Evolutionary conservation across 1,140 invertebrate genomes (phyloP).

Genomic region (Zelostemma sp.): DNA sequence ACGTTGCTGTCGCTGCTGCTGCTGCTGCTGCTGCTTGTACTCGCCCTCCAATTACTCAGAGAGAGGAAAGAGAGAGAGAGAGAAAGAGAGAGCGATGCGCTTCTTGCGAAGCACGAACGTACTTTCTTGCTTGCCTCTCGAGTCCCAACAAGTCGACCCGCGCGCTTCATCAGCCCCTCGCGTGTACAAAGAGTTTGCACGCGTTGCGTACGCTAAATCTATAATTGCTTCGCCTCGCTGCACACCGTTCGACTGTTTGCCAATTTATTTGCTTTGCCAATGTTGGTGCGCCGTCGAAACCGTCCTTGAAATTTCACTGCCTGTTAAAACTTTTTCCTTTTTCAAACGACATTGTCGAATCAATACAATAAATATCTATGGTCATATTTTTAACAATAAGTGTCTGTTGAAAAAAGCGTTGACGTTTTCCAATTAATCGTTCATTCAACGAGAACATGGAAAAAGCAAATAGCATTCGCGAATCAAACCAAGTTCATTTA

Average conservation of each 20-base stretch:
- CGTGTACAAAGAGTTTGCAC: constrained; percentile 44
- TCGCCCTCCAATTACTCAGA: constrained; percentile 45
- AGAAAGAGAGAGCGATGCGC: too few relatives aligned
- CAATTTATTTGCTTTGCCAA: constrained; percentile 39
- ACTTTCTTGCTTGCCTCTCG: constrained; percentile 36
- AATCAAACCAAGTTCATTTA: constrained; percentile 37
- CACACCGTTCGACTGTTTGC: constrained; percentile 43
- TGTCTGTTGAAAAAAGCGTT: too few relatives aligned
- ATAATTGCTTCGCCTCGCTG: constrained; percentile 47
- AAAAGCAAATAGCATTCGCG: too few relatives aligned
- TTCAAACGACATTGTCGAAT: too few relatives aligned
- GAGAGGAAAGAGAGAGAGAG: too few relatives aligned
- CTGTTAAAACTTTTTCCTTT: too few relatives aligned
- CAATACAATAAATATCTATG: too few relatives aligned
- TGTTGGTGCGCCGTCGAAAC: constrained; percentile 13
- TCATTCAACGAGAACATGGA: too few relatives aligned
- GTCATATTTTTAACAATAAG: too few relatives aligned
- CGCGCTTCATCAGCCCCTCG: constrained; percentile 41
- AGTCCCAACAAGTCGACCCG: constrained; percentile 41
- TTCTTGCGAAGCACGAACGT: constrained; percentile 26
- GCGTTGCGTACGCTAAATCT: constrained; percentile 46
- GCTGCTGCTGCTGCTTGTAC: too few relatives aligned
- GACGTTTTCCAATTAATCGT: too few relatives aligned
- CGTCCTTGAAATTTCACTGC: constrained; percentile 10
- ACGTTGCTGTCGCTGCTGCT: too few relatives aligned